Base-by-base conservation (phyloP, 2,888 invertebrate genomes). In the Drosophila vallismaia region DNA sequence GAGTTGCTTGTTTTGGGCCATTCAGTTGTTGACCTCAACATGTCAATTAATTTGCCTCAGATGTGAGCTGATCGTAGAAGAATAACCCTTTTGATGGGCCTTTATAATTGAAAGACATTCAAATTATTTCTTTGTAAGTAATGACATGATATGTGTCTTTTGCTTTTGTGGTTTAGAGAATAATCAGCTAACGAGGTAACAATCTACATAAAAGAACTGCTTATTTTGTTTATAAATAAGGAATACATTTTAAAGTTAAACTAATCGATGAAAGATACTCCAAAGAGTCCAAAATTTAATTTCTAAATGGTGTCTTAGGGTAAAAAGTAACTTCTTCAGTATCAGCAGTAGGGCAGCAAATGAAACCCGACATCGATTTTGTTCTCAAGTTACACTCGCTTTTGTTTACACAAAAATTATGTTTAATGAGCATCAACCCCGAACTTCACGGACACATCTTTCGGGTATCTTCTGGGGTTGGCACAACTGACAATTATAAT, bases 401-500 rank as follows among this genome's bases (percentile, higher is more conserved):
- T 83, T 83, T 83, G 82, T 83, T 87, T 83, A 87, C 86, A 82
- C 79, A 87, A 85, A 87, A 87, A 83, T 83, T 83, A 83, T 83
- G 82, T 82, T 87, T 83, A 83, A 83, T 83, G 88, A 83, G 82
- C 76, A 79, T 48, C 77, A 26, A 45, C 40, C 45, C 40, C 55
- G 29, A 60, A 48, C 31, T 62, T 19, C 44, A 12, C 1, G 12
- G 38, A 7, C 42, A 38, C 24, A 58, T 36, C 36, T 36, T 33
- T 36, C 12, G 36, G 40, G 36, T 42, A 14, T 68, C 51, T 36
- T 52, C 14, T 52, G 69, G 68, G 74, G 74, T 66, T 73, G 66
- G 59, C 62, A 66, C 69, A 87, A 87, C 82, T 83, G 89, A 90
- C 89, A 89, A 88, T 89, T 88, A 89, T 90, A 90, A 90, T 90